Percentiles rank a stretch among this genome's conserved stretches.
phyloP scores from a whole-genome alignment of 2,888 invertebrate species.

The Ichneumon xanthorius region DNA sequence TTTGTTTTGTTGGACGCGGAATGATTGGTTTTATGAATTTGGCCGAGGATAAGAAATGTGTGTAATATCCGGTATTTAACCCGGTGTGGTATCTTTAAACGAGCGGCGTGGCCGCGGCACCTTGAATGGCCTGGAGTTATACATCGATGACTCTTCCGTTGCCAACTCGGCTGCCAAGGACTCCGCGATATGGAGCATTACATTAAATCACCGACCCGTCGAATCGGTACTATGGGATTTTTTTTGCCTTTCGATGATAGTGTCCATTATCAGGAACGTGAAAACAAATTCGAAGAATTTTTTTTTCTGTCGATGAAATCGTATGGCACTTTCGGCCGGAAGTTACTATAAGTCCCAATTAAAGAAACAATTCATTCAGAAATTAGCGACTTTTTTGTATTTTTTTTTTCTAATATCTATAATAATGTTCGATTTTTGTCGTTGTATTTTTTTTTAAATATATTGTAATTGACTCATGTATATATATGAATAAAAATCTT shows the following conservation, averaged over 20 bases:
- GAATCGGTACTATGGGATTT: slow-evolving; percentile 3
- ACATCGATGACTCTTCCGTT: slow-evolving; percentile 14
- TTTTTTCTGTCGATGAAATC: too few relatives aligned
- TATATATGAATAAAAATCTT: too few relatives aligned
- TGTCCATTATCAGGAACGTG: slow-evolving; percentile 22
- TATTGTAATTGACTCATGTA: too few relatives aligned
- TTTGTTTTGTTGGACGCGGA: not conserved
- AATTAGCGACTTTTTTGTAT: too few relatives aligned
- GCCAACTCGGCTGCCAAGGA: slow-evolving; percentile 12
- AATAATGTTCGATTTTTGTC: too few relatives aligned
- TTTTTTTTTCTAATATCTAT: too few relatives aligned
- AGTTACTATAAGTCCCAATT: too few relatives aligned
- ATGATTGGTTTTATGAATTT: slow-evolving; percentile 56
- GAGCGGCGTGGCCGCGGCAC: not conserved
- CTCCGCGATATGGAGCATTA: slow-evolving; percentile 43
- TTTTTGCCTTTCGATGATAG: not conserved
- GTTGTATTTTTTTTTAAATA: too few relatives aligned
- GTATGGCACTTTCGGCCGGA: too few relatives aligned
- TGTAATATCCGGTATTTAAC: slow-evolving; percentile 33
- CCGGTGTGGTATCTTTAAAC: slow-evolving; percentile 11
- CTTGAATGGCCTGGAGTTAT: not conserved
- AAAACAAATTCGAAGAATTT: not conserved
- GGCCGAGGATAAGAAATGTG: slow-evolving; percentile 70
- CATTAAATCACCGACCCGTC: slow-evolving; percentile 57
- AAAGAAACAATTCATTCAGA: too few relatives aligned